Conservation (phyloP, 2,888 invertebrate genomes). For the Sesia apiformis region DNA sequence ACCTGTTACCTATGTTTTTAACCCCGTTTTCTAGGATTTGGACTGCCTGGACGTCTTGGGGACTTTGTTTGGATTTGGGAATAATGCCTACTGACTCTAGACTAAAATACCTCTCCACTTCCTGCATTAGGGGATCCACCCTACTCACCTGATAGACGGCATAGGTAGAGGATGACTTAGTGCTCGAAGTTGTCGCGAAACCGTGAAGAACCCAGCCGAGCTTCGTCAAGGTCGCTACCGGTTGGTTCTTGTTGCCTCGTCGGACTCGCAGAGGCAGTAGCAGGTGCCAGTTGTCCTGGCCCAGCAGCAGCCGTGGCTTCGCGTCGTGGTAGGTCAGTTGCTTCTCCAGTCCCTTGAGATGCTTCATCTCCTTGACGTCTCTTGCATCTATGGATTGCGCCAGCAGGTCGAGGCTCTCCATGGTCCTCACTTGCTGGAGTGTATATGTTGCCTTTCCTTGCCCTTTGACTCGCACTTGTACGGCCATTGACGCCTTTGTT, state of each 20-base stretch:
- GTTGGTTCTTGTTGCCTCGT: neutral
- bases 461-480: too few relatives aligned
- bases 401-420: too few relatives aligned
- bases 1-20: neutral
- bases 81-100: too few relatives aligned
- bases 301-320: neutral
- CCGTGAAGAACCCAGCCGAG: neutral
- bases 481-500: too few relatives aligned
- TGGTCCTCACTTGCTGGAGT: too few relatives aligned
- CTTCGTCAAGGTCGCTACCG: neutral
- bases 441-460: too few relatives aligned
- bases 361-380: neutral
- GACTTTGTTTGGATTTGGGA: too few relatives aligned
- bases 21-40: neutral
- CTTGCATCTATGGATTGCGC: neutral
- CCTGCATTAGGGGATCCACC: too few relatives aligned
- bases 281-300: too few relatives aligned
- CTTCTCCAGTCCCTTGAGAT: neutral
- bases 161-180: too few relatives aligned
- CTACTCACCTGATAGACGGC: too few relatives aligned
- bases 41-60: neutral
- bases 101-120: too few relatives aligned
- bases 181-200: neutral
- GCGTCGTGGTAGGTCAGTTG: neutral
- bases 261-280: neutral